These are phyloP conservation scores for Suillia variegata DNA, from an alignment of 2,888 invertebrate genomes.

Conservation along the genomic window DNA sequence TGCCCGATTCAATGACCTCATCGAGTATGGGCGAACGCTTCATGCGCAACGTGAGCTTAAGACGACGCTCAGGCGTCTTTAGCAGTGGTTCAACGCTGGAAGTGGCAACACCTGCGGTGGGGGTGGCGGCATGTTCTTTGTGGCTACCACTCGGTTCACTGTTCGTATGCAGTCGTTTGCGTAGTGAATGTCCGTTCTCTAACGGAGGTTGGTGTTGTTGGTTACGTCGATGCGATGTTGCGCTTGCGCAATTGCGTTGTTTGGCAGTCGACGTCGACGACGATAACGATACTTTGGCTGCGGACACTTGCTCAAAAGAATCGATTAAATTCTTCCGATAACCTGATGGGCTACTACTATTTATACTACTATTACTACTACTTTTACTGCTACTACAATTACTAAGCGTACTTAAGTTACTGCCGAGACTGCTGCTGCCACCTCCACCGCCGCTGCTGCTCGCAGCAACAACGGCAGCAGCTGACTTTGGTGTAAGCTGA, in stretches of 20 bases:
- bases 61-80: conserved; percentile 62
- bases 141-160: conserved; percentile 25
- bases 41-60: conserved; percentile 83
- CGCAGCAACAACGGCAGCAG: neutral
- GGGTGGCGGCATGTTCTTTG: conserved; percentile 16
- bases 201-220: conserved; percentile 9
- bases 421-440: conserved; percentile 4
- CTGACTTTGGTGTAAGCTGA: conserved; percentile 4
- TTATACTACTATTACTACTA: conserved; percentile 32
- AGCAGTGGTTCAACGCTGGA: conserved; percentile 47
- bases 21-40: conserved; percentile 86
- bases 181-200: conserved; percentile 29
- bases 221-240: conserved; percentile 6
- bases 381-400: conserved; percentile 37
- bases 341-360: conserved; percentile 40
- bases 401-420: conserved; percentile 21
- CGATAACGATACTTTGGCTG: conserved; percentile 28
- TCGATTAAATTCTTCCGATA: conserved; percentile 57
- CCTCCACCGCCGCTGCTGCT: neutral
- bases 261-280: too few species aligned
- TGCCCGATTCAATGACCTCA: conserved; percentile 82
- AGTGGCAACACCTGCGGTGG: conserved; percentile 4
- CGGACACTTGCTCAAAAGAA: conserved; percentile 53
- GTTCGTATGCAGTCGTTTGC: conserved; percentile 36
- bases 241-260: neutral